These are phyloP conservation scores for Shinisaurus crocodilurus DNA, from an alignment of 2,113 vertebrate genomes.

Conservation along the genomic window DNA sequence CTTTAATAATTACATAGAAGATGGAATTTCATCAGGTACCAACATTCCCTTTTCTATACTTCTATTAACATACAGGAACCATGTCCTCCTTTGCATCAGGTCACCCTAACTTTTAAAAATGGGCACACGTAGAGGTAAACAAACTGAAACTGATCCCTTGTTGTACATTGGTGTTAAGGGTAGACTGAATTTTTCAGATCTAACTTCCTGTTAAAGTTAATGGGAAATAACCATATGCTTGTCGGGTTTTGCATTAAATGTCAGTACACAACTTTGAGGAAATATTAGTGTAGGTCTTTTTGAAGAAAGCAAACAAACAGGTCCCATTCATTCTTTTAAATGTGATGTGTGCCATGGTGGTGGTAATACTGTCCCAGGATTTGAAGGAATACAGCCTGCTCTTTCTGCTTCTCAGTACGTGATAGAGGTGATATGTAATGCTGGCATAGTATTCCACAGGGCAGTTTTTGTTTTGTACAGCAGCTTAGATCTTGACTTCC, in stretches of 20 bases:
- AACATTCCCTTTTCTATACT: not conserved
- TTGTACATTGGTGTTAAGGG: not conserved
- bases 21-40: not conserved
- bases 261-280: not conserved
- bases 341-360: not conserved
- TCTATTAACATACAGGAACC: too few relatives aligned
- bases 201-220: not conserved
- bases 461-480: not conserved
- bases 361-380: not conserved
- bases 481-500: not conserved
- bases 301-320: not conserved
- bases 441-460: not conserved
- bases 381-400: not conserved
- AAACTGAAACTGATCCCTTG: not conserved
- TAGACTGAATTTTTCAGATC: not conserved
- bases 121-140: not conserved
- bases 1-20: not conserved
- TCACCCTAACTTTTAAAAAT: not conserved
- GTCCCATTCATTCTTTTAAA: not conserved
- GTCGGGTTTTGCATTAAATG: not conserved
- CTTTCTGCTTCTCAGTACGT: not conserved
- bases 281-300: not conserved
- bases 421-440: not conserved
- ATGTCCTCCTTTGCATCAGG: not conserved
- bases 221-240: not conserved